phyloP scores from a whole-genome alignment of 2,113 vertebrate genomes.

The Apus apus region DNA sequence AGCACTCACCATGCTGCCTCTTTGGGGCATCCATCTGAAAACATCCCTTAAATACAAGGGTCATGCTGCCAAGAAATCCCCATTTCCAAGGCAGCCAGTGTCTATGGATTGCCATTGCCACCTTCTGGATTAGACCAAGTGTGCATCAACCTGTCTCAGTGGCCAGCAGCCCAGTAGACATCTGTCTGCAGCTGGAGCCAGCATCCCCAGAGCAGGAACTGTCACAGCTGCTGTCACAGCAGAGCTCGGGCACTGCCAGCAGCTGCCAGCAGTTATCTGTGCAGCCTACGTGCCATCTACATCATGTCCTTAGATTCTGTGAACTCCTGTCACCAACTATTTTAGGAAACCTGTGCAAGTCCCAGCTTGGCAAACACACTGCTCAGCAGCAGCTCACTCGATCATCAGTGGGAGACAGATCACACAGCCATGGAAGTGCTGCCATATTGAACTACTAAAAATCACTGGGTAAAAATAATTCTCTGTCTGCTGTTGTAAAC shows the following conservation, averaged over 20 bases:
- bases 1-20: neutral
- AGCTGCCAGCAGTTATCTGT: neutral
- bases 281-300: neutral
- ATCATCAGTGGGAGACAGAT: accelerated
- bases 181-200: neutral
- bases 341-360: neutral
- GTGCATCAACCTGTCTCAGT: neutral
- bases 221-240: neutral
- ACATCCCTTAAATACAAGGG: accelerated
- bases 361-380: accelerated
- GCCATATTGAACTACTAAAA: accelerated
- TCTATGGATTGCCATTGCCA: slow-evolving; percentile 53
- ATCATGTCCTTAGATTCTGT: accelerated
- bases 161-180: neutral
- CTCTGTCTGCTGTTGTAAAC: neutral
- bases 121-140: neutral
- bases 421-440: neutral
- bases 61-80: neutral
- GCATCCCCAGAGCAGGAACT: neutral
- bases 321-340: neutral
- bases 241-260: neutral
- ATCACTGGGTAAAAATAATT: neutral
- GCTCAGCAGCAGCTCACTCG: neutral
- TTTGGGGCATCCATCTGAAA: neutral
- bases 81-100: neutral